phyloP scores from a whole-genome alignment of 2,113 vertebrate species.

The Lucifuga dentata region DNA sequence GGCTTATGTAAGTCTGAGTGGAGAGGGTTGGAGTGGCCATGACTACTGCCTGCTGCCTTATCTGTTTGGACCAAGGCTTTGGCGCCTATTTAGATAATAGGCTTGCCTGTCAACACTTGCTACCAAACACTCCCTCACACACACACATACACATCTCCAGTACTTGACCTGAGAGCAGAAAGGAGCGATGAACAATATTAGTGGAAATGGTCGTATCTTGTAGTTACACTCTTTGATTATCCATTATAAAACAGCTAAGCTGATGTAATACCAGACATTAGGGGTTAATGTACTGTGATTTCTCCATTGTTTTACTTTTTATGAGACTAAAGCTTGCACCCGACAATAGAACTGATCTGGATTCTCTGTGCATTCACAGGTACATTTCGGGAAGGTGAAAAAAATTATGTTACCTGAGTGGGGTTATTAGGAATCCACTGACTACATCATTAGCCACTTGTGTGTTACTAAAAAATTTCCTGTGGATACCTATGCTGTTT shows the following conservation, averaged over 20 bases:
- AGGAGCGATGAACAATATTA: slow-evolving; percentile 34
- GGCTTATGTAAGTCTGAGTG: slow-evolving; percentile 58
- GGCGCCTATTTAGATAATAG: slow-evolving; percentile 71
- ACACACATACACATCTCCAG: slow-evolving; percentile 7
- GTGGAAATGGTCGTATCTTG: slow-evolving; percentile 44
- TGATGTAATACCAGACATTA: slow-evolving; percentile 15
- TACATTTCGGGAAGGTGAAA: slow-evolving; percentile 10
- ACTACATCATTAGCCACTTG: too few species aligned
- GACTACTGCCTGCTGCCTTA: slow-evolving; percentile 52
- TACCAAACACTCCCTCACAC: slow-evolving; percentile 2
- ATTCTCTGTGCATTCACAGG: too few species aligned
- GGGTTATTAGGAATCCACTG: too few species aligned
- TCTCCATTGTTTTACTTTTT: slow-evolving; percentile 9
- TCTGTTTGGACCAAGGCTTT: slow-evolving; percentile 69
- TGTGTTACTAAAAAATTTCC: too few species aligned
- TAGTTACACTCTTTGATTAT: slow-evolving; percentile 51
- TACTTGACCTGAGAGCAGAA: slow-evolving; percentile 21
- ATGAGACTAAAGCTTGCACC: background rate
- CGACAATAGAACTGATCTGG: too few species aligned
- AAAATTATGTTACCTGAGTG: too few species aligned
- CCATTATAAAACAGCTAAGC: slow-evolving; percentile 4
- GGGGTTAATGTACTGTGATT: background rate
- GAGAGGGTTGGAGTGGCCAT: slow-evolving; percentile 18
- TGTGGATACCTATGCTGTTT: slow-evolving; percentile 41
- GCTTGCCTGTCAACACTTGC: slow-evolving; percentile 63